Evolutionary conservation across 2,888 invertebrate species (phyloP).

Genomic region (Hemicrepidius hirtus): DNA sequence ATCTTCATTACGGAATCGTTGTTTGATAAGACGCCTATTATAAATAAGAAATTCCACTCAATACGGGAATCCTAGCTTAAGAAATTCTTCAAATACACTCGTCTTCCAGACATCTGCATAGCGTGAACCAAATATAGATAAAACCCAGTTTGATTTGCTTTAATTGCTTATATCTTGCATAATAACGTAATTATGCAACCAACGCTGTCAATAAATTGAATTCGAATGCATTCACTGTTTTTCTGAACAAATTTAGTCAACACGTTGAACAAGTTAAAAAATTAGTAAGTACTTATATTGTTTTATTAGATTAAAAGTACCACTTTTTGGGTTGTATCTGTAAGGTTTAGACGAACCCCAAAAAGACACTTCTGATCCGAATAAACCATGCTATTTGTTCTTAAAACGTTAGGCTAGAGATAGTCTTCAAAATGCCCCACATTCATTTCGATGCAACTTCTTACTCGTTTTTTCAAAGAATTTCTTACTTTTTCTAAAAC

Average conservation of each 20-base stretch:
- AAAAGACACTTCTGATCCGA: no score
- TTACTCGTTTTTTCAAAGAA: no score
- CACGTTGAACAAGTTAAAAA: neutral
- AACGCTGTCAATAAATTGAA: constrained; percentile 20
- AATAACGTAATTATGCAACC: constrained; percentile 21
- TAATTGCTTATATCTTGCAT: constrained; percentile 25
- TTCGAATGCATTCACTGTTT: constrained; percentile 19
- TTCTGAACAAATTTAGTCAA: neutral
- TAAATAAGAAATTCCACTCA: constrained; percentile 44
- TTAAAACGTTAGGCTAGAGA: no score
- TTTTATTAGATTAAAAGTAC: no score
- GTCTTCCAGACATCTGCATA: neutral
- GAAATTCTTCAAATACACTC: neutral
- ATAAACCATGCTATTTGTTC: no score
- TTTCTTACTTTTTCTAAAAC: no score
- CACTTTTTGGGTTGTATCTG: no score
- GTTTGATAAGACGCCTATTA: constrained; percentile 65
- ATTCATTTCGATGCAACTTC: no score
- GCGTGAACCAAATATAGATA: constrained; percentile 9
- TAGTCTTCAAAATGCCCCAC: no score
- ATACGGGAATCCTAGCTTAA: constrained; percentile 13
- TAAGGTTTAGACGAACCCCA: no score
- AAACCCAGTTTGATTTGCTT: constrained; percentile 19
- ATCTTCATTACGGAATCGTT: constrained; percentile 66
- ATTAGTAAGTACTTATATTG: no score